Conservation (phyloP, 2,888 invertebrate genomes). For the Coenonympha glycerion region DNA sequence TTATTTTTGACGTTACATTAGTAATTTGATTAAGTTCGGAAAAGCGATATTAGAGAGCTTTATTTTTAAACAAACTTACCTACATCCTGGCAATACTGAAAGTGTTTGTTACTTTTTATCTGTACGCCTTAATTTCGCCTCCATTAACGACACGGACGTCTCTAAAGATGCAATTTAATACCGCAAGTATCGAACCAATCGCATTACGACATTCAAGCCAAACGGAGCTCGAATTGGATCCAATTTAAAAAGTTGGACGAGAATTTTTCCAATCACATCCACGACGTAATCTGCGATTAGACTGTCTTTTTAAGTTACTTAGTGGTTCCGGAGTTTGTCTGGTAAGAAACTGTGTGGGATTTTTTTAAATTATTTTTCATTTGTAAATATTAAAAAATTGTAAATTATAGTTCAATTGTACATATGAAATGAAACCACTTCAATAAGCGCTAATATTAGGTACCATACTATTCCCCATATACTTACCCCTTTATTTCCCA, state of each 20-base stretch:
- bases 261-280: slow-evolving; percentile 71
- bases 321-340: slow-evolving; percentile 15
- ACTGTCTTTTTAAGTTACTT: slow-evolving; percentile 41
- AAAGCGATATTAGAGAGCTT: no score
- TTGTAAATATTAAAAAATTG: no score
- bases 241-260: slow-evolving; percentile 72
- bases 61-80: no score
- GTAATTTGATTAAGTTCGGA: no score
- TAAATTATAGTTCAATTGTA: no score
- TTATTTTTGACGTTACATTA: no score
- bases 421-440: no score
- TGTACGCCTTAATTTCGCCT: neutral
- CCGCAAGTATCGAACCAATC: slow-evolving; percentile 57
- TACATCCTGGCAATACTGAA: no score
- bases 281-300: slow-evolving; percentile 60
- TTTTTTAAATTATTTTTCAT: no score
- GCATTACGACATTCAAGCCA: slow-evolving; percentile 61
- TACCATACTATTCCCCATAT: no score
- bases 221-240: slow-evolving; percentile 62
- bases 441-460: no score
- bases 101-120: neutral
- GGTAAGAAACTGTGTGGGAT: neutral
- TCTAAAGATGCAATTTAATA: slow-evolving; percentile 67
- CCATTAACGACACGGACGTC: slow-evolving; percentile 47
- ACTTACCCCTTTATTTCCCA: no score